Evolutionary conservation across 2,888 invertebrate species (phyloP), one percentile per base, ranked within the genome.

Genomic region (Anoplius nigerrimus): DNA sequence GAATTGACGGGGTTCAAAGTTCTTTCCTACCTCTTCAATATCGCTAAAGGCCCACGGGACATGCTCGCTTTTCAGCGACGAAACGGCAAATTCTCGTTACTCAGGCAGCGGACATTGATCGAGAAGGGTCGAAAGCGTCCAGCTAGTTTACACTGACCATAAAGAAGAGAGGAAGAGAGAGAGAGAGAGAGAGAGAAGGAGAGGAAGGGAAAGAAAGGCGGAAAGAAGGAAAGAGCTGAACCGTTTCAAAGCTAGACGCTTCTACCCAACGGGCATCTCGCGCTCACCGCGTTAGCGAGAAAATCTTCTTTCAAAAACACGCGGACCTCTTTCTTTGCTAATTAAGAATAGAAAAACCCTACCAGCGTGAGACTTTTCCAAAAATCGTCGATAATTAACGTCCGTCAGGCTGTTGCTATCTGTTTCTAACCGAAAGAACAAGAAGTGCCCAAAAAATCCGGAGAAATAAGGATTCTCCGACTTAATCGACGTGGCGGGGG

Each of bases 71-170:
- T 34, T 11, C 34, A 34, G n/a, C 34, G 34, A 34, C 6, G 34
- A 1, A 11, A 3, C 34, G 34, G 34, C 34, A 34, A 34, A 6
- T 34, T 11, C 34, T 34, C 34, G 6, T 34, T 34, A 11, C 34
- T 34, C 34, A 34, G 34, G 16, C 16, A 48, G 48, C 8, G 48
- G 48, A 48, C 48, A 8, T 48, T 48, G 48, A 48, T 48, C 48
- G 48, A 48, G 48, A 48, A 18, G 48, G 16, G n/a, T 48, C 18
- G 18, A 48, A 48, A 48, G 8, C 18, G 18, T 48, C 48, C 2
- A 16, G 48, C 48, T 8, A 18, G n/a, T 48, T 48, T 48, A 48
- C 16, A 16, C 13, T 48, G 11, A 48, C 16, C 16, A 13, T 48
- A 48, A 48, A 8, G 48, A 18, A 48, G 6, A 34, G 48, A 45